These are phyloP conservation scores for Riptortus pedestris DNA, from an alignment of 1,140 invertebrate species.

Conservation along the genomic window DNA sequence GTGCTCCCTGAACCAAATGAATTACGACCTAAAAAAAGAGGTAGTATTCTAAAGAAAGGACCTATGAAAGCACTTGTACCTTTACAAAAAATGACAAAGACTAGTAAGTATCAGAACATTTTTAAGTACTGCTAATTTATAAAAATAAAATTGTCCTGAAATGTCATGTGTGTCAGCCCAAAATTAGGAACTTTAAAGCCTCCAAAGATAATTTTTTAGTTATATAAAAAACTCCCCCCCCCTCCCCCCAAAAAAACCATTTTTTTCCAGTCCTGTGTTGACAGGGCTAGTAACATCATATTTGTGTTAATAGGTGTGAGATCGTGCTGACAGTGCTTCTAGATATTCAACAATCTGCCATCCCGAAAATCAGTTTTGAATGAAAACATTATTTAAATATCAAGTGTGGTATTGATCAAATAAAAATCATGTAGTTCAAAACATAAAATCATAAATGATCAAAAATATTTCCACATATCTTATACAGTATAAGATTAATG, in stretches of 20 bases:
- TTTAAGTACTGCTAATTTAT: neutral
- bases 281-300: too few species aligned
- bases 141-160: neutral
- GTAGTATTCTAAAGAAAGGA: constrained; percentile 17
- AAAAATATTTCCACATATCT: too few species aligned
- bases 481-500: too few species aligned
- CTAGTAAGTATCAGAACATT: neutral
- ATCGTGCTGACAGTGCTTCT: too few species aligned
- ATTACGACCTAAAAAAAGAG: neutral
- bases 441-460: too few species aligned
- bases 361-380: too few species aligned
- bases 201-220: neutral
- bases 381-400: too few species aligned
- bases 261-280: neutral
- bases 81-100: constrained; percentile 16
- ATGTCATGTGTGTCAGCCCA: neutral
- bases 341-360: too few species aligned
- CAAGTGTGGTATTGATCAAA: too few species aligned
- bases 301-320: too few species aligned
- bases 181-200: neutral
- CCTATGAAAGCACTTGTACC: constrained; percentile 20
- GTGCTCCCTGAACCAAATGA: constrained; percentile 2
- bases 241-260: neutral
- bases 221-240: neutral
- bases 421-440: too few species aligned